Evolutionary conservation across 2,888 invertebrate species (phyloP).

Genomic region (Augochlorella aurata): DNA sequence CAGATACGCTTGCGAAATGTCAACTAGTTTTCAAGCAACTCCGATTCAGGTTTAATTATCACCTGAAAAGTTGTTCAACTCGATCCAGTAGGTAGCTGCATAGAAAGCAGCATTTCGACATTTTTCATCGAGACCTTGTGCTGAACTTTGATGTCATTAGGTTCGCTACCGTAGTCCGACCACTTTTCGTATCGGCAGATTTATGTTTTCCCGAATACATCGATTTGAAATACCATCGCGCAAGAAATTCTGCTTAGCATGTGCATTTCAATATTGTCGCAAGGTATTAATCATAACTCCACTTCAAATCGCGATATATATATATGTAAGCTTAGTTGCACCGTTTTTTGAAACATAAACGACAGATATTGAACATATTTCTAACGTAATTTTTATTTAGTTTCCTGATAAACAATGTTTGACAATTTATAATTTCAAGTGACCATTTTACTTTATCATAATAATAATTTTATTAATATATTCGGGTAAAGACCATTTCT

Average conservation of each 20-base stretch:
- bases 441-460: background rate
- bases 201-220: background rate
- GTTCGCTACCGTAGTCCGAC: background rate
- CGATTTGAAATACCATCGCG: background rate
- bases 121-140: conserved; percentile 33
- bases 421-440: background rate
- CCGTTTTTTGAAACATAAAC: background rate
- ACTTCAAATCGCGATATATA: background rate
- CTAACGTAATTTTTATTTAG: background rate
- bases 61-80: conserved; percentile 38
- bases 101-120: conserved; percentile 23
- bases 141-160: background rate
- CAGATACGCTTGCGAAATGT: conserved; percentile 49
- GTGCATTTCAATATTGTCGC: background rate
- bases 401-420: background rate
- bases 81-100: conserved; percentile 29
- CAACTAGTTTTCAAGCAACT: conserved; percentile 48
- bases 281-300: background rate
- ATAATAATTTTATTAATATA: too few relatives aligned
- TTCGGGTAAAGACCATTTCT: too few relatives aligned
- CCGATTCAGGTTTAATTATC: conserved; percentile 39
- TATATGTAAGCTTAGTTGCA: background rate
- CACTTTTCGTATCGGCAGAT: conserved; percentile 3
- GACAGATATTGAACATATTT: background rate
- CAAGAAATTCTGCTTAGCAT: background rate